These are phyloP conservation scores for Tetraodon nigroviridis DNA, from an alignment of 2,113 vertebrate genomes.

Conservation along the genomic window DNA sequence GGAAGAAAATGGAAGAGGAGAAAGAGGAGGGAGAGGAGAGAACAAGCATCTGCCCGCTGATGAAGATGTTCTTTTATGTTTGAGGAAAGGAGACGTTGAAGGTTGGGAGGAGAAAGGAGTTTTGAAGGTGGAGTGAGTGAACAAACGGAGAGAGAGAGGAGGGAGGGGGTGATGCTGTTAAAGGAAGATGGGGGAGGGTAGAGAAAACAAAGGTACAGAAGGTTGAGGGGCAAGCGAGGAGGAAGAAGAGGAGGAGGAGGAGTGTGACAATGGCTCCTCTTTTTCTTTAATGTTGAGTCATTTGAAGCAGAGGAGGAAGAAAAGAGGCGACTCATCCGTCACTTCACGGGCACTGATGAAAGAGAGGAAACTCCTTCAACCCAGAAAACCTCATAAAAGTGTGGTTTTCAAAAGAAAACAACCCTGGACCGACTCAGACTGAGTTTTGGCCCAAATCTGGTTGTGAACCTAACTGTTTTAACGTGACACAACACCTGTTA, in stretches of 20 bases:
- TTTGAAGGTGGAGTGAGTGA: constrained; percentile 29
- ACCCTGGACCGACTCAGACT: too few relatives aligned
- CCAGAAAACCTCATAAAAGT: too few relatives aligned
- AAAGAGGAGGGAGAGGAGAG: not conserved
- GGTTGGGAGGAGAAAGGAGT: not conserved
- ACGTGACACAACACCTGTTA: too few relatives aligned
- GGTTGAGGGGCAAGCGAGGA: constrained; percentile 19
- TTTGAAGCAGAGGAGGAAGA: not conserved
- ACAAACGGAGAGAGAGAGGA: not conserved
- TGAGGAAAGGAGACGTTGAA: not conserved
- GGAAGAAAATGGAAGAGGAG: not conserved
- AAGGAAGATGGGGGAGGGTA: constrained; percentile 30
- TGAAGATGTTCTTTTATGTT: not conserved
- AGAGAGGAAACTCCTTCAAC: too few relatives aligned
- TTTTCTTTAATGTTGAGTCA: constrained; percentile 1
- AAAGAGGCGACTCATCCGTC: not conserved
- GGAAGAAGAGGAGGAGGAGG: not conserved
- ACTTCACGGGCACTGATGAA: too few relatives aligned
- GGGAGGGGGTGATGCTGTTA: constrained; percentile 26
- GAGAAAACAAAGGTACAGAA: constrained; percentile 37
- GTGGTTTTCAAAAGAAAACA: too few relatives aligned
- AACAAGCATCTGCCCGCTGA: not conserved
- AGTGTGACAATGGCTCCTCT: not conserved
- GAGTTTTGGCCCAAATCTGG: too few relatives aligned
- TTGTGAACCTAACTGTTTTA: too few relatives aligned